Percentiles rank a stretch among this genome's conserved stretches.
Evolutionary conservation across 2,113 vertebrate genomes (phyloP).

Genomic region (Mobula birostris): DNA sequence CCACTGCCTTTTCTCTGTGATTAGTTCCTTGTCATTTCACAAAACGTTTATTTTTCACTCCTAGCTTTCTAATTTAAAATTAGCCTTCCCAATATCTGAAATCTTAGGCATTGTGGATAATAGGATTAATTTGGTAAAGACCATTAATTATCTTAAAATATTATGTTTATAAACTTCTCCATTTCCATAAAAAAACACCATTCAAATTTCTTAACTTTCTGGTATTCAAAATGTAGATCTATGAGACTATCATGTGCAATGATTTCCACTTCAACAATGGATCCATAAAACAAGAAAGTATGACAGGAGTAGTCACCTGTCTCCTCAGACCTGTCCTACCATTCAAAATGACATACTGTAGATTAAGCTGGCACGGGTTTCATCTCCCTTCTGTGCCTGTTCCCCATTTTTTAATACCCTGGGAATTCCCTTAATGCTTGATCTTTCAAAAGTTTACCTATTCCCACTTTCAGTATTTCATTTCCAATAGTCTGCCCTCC

Average conservation of each 20-base stretch:
- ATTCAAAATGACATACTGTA: too few species aligned
- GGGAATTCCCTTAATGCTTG: too few species aligned
- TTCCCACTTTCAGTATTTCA: too few species aligned
- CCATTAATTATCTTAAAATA: constrained; percentile 6
- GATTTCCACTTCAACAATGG: not conserved
- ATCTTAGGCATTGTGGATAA: not conserved
- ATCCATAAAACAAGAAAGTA: too few species aligned
- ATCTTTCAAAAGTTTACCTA: too few species aligned
- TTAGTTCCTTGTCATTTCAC: not conserved
- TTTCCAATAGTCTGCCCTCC: too few species aligned
- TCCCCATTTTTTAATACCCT: too few species aligned
- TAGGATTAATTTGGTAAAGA: not conserved
- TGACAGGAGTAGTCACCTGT: too few species aligned
- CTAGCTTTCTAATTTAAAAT: not conserved
- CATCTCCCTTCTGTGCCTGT: too few species aligned
- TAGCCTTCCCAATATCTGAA: not conserved
- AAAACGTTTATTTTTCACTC: not conserved
- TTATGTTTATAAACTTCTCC: not conserved
- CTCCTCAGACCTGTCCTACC: too few species aligned
- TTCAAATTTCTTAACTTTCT: not conserved
- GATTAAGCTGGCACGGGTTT: too few species aligned
- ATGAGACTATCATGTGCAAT: not conserved
- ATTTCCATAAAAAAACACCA: not conserved
- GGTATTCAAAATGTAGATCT: not conserved
- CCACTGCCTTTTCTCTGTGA: not conserved